Conservation (phyloP, 2,797 vertebrate genomes). For the Huso huso region DNA sequence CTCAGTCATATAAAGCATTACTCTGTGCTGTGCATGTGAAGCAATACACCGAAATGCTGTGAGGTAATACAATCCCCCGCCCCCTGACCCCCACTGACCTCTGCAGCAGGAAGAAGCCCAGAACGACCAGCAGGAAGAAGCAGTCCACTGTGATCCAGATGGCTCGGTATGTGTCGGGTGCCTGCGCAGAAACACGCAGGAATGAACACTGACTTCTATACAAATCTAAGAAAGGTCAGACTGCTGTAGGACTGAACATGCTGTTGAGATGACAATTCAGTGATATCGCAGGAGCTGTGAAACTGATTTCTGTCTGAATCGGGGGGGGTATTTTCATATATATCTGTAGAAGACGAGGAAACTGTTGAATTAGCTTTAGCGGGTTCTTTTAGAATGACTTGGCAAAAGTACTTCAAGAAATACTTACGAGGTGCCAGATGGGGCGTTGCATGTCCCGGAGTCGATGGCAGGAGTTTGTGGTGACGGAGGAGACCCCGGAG, state of each 20-base stretch:
- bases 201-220: background rate
- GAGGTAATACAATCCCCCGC: background rate
- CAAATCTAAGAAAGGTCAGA: too few species aligned
- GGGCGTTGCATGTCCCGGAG: constrained; percentile 67
- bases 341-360: too few species aligned
- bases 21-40: background rate
- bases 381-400: too few species aligned
- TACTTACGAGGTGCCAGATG: constrained; percentile 72
- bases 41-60: too few species aligned
- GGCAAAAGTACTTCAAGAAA: too few species aligned
- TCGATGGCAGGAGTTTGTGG: constrained; percentile 83
- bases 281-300: too few species aligned
- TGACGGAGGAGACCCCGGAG: constrained; percentile 79
- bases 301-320: too few species aligned
- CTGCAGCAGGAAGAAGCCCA: constrained; percentile 57
- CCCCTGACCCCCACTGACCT: constrained; percentile 44
- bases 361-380: too few species aligned
- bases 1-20: background rate
- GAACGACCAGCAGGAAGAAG: constrained; percentile 57
- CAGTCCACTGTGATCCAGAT: constrained; percentile 70
- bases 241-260: too few species aligned
- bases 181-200: constrained; percentile 46
- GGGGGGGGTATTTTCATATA: too few species aligned
- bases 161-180: constrained; percentile 48
- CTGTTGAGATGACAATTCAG: too few species aligned